These are phyloP conservation scores for Cariama cristata DNA, from an alignment of 2,113 vertebrate genomes.

Conservation along the genomic window DNA sequence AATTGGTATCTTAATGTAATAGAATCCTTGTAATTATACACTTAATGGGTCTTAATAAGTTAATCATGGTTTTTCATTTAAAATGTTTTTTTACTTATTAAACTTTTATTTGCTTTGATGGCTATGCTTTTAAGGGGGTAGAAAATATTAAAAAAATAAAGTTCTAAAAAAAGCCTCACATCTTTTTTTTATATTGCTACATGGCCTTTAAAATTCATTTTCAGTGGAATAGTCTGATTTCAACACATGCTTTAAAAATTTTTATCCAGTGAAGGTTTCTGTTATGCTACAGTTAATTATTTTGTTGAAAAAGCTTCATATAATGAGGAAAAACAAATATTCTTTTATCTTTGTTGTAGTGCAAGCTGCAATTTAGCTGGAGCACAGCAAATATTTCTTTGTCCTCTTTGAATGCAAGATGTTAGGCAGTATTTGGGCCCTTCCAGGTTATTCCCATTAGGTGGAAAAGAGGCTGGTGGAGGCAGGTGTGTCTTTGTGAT, in stretches of 20 bases:
- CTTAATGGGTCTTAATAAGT: slow-evolving; percentile 86
- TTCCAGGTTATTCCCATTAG: slow-evolving; percentile 49
- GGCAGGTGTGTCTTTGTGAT: neutral
- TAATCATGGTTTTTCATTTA: slow-evolving; percentile 85
- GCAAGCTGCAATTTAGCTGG: slow-evolving; percentile 15
- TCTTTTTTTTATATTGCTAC: neutral
- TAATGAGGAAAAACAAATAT: slow-evolving; percentile 48
- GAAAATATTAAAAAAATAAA: slow-evolving; percentile 44
- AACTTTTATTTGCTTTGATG: slow-evolving; percentile 79
- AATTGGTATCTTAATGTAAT: slow-evolving; percentile 85
- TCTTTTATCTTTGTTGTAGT: slow-evolving; percentile 31
- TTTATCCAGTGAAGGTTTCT: neutral
- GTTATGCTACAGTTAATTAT: slow-evolving; percentile 47
- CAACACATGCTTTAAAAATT: neutral
- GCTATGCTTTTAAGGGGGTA: slow-evolving; percentile 64
- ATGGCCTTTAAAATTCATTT: slow-evolving; percentile 43
- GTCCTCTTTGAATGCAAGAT: slow-evolving; percentile 48
- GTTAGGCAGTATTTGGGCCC: slow-evolving; percentile 27
- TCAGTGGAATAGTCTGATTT: slow-evolving; percentile 34
- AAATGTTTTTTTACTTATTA: slow-evolving; percentile 80
- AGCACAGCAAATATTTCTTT: neutral
- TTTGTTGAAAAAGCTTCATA: slow-evolving; percentile 38
- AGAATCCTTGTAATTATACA: slow-evolving; percentile 86
- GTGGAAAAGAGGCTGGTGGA: neutral
- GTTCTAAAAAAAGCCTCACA: slow-evolving; percentile 18